Base-by-base conservation (phyloP, 2,797 vertebrate genomes). In the Anguilla obscura region DNA sequence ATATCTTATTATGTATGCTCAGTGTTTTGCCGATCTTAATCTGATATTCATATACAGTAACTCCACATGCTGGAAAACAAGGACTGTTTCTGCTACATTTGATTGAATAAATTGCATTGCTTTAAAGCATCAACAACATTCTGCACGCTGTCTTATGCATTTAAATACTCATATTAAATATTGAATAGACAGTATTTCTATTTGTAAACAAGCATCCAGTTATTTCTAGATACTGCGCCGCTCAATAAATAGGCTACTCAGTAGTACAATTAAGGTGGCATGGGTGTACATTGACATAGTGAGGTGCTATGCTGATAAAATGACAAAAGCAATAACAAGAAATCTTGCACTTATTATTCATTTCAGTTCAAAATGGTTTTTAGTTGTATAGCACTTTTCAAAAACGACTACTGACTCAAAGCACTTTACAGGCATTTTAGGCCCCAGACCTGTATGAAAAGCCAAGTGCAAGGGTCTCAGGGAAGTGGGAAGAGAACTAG, bases 101-200 rank as follows among this genome's bases (percentile, higher is more conserved):
- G 33, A 80, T 82, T 48, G 45, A 50, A 21, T 48, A 82, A 50
- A 82, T 48, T 82, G 79, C 79, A 48, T 5, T 5, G 8, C 45
- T 48, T 82, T 82, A n/a, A 48, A 82, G 45, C 79, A 50, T 82
- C 79, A 82, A 76, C 18, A 21, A 12, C 79, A 82, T 82, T n/a
- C 45, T 2, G 16, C 24, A 24, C 21, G 9, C 5, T 50, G 33
- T 7, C 79, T 82, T 82, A 82, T 82, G 79, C 79, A 82, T 82
- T 82, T 82, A 82, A 50, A 82, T 50, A 50, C 50, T 50, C 40
- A 21, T 82, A 82, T 82, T 82, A 82, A 82, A 82, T 82, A 82
- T 48, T 50, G 50, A 48, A 48, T 14, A 48, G 21, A 82, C 79
- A 82, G n/a, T 82, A 45, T 82, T 82, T 82, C 40, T 50, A 27